phyloP scores from a whole-genome alignment of 2,113 vertebrate species.

The Strigops habroptila region DNA sequence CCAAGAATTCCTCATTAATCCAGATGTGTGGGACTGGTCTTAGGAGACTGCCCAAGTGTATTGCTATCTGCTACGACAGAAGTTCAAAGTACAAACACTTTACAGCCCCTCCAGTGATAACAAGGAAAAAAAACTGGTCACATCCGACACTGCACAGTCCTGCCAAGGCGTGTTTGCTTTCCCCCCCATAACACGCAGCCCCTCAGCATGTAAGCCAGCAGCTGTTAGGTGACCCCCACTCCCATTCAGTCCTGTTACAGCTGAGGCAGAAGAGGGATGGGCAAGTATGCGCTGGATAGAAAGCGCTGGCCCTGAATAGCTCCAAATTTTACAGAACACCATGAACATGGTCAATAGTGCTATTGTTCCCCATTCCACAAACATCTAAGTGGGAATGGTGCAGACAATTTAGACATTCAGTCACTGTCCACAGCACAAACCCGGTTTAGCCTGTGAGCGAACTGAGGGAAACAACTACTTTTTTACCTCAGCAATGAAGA shows the following conservation, averaged over 20 bases:
- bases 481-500: fast-evolving
- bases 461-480: neutral
- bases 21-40: neutral
- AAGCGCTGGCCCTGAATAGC: neutral
- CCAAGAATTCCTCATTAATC: neutral
- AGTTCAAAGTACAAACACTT: neutral
- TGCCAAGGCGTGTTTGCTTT: neutral
- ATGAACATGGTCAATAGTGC: neutral
- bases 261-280: fast-evolving
- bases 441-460: neutral
- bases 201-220: too few relatives aligned
- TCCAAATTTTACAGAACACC: neutral
- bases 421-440: neutral
- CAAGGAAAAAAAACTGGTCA: neutral
- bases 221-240: neutral
- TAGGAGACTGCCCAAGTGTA: neutral
- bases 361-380: neutral
- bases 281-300: neutral
- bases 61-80: neutral
- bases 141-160: neutral
- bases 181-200: fast-evolving
- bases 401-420: neutral
- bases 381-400: fast-evolving
- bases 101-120: neutral
- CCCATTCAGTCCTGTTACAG: neutral